A percentile compares a stretch with the other conserved stretches of the same genome.
These are phyloP conservation scores for Lepeophtheirus nordmannii DNA, from an alignment of 2,888 invertebrate species.

Conservation along the genomic window DNA sequence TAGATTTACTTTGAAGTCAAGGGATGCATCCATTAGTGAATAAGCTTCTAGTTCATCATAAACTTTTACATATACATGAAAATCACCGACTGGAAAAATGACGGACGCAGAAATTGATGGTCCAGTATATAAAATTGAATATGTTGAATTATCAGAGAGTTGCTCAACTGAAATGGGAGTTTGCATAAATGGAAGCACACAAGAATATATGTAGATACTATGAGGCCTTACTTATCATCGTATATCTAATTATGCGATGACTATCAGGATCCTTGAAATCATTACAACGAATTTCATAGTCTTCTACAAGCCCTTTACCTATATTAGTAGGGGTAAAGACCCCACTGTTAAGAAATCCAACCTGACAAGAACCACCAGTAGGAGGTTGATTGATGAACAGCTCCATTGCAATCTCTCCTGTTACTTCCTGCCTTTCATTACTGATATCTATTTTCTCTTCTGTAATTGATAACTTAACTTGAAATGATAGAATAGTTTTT, in stretches of 20 bases:
- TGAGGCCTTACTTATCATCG: conserved; percentile 10
- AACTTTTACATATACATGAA: conserved; percentile 13
- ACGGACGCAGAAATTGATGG: not conserved
- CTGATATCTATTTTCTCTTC: not conserved
- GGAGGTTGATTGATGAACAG: conserved; percentile 19
- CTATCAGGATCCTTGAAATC: conserved; percentile 16
- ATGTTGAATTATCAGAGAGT: no score
- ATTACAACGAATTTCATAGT: not conserved
- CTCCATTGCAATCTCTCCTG: not conserved
- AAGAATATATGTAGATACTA: not conserved
- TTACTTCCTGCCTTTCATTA: not conserved
- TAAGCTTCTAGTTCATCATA: conserved; percentile 18
- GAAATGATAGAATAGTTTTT: conserved; percentile 3
- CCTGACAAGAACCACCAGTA: not conserved
- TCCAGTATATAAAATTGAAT: conserved; percentile 19
- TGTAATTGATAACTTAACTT: not conserved
- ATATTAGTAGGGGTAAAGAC: not conserved
- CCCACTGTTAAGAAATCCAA: not conserved
- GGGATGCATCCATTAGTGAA: not conserved
- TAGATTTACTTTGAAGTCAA: not conserved
- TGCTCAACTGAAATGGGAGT: no score
- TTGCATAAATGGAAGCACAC: not conserved
- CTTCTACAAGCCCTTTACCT: conserved; percentile 4
- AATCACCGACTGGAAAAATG: conserved; percentile 18
- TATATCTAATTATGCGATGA: conserved; percentile 8